A percentile compares a stretch with the other conserved stretches of the same genome.
Evolutionary conservation across 2,888 invertebrate genomes (phyloP).

Genomic region (Meteorus cinctellus): DNA sequence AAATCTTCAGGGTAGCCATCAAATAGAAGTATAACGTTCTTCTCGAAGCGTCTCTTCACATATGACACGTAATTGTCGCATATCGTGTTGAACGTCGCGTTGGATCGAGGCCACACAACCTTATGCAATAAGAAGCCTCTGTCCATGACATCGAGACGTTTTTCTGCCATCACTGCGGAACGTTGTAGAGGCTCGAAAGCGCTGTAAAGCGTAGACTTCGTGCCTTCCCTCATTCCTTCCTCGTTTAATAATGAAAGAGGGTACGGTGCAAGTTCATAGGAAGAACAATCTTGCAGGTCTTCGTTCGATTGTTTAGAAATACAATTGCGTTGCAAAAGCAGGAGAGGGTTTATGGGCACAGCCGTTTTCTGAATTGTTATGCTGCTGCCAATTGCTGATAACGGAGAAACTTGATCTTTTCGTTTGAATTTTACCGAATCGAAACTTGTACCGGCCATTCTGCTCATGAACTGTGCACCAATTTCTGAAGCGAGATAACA

Average conservation of each 20-base stretch:
- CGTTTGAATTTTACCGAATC: conserved; percentile 63
- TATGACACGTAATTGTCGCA: conserved; percentile 21
- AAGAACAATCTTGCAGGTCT: conserved; percentile 55
- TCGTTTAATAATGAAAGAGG: conserved; percentile 46
- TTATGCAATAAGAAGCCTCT: conserved; percentile 60
- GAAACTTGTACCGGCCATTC: conserved; percentile 57
- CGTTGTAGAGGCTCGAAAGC: conserved; percentile 7
- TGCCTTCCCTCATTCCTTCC: conserved; percentile 53
- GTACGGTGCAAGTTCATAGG: conserved; percentile 48
- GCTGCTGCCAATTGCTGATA: conserved; percentile 57
- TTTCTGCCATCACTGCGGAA: not conserved
- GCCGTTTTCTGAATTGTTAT: conserved; percentile 64
- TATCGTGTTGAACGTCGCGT: conserved; percentile 14
- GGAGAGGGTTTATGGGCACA: conserved; percentile 61
- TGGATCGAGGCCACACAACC: conserved; percentile 55
- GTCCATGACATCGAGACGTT: conserved; percentile 51
- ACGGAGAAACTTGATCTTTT: conserved; percentile 49
- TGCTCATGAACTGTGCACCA: conserved; percentile 55
- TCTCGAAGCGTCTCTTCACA: conserved; percentile 17
- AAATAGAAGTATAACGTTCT: conserved; percentile 14
- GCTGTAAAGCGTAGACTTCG: conserved; percentile 42
- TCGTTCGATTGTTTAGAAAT: conserved; percentile 52
- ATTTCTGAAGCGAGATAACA: conserved; percentile 60
- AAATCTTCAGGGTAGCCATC: conserved; percentile 36
- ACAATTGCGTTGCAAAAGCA: conserved; percentile 64